phyloP scores from a whole-genome alignment of 92 coral and sea anemone genomes.

The Heteractis magnifica region DNA sequence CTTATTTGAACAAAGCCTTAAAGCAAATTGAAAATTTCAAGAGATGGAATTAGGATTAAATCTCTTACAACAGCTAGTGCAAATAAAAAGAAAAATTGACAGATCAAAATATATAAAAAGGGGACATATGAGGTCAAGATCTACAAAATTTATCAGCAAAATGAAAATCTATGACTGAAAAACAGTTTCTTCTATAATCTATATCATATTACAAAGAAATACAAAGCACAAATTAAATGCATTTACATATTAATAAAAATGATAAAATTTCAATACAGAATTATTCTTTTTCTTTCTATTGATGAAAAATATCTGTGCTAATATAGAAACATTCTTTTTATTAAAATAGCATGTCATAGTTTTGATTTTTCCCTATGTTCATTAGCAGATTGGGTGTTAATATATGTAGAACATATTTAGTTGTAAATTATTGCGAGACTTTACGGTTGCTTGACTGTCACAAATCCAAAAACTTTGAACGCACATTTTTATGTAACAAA shows the following conservation, averaged over 20 bases:
- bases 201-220: too few species aligned
- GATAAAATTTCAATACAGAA: too few species aligned
- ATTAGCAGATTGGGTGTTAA: background rate
- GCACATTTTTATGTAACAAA: too few species aligned
- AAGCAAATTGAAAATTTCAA: background rate
- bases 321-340: too few species aligned
- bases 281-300: too few species aligned
- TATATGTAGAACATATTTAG: background rate
- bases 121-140: background rate
- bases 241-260: too few species aligned
- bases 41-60: background rate
- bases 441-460: background rate
- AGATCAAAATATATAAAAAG: background rate
- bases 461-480: too few species aligned
- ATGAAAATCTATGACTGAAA: background rate
- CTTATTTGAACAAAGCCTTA: background rate
- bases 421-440: background rate
- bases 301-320: too few species aligned
- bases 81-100: background rate
- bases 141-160: background rate
- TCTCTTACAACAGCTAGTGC: background rate
- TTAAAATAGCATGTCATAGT: too few species aligned
- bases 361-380: too few species aligned
- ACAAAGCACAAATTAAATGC: too few species aligned
- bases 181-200: too few species aligned